These are phyloP conservation scores for Psittacara wagleri DNA, from an alignment of 2,113 vertebrate genomes.

Conservation along the genomic window DNA sequence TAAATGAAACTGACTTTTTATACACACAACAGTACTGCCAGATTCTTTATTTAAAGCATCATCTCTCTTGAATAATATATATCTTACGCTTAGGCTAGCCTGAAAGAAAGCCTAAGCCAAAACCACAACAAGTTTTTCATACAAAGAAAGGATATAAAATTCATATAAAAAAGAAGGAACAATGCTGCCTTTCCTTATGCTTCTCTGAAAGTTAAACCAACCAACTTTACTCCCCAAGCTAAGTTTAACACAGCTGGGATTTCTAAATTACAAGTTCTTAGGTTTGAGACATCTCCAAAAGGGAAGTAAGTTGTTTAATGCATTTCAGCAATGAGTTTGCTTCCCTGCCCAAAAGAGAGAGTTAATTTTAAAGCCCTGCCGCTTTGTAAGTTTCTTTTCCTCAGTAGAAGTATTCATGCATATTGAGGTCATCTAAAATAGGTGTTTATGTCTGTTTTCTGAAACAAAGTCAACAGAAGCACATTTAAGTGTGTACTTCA, in stretches of 20 bases:
- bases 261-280: conserved; percentile 28
- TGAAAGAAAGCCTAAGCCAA: background rate
- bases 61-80: background rate
- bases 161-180: background rate
- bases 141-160: background rate
- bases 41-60: background rate
- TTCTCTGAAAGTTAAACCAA: background rate
- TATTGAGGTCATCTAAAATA: background rate
- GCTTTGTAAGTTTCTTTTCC: background rate
- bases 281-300: background rate
- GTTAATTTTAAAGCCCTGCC: background rate
- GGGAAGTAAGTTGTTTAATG: background rate
- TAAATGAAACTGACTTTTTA: background rate
- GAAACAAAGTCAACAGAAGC: background rate
- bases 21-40: background rate
- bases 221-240: background rate
- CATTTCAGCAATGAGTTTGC: background rate
- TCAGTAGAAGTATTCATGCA: background rate
- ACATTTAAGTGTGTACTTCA: background rate
- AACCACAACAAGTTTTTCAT: background rate
- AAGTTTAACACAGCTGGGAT: background rate
- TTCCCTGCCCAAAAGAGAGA: background rate
- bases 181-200: background rate
- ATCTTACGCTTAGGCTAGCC: background rate
- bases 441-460: background rate